Percentiles rank a stretch among this genome's conserved stretches.
Evolutionary conservation across 2,113 vertebrate species (phyloP).

Genomic region (Chrysochloris asiatica): DNA sequence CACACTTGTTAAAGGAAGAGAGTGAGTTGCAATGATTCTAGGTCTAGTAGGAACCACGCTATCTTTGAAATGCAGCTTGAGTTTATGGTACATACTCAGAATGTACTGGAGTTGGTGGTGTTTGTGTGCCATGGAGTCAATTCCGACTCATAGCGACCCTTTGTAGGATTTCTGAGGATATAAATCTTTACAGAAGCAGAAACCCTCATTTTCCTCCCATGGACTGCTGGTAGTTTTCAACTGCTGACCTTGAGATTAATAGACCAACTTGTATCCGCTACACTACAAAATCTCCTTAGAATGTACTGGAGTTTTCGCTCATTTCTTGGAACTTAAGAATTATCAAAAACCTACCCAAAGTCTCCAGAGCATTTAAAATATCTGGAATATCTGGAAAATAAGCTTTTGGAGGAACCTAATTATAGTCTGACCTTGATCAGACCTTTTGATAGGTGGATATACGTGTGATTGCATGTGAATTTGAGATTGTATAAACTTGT

Average conservation of each 20-base stretch:
- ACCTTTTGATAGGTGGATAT: background rate
- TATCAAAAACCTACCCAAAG: accelerated
- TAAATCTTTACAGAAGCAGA: too few species aligned
- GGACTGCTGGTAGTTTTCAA: too few species aligned
- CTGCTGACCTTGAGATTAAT: too few species aligned
- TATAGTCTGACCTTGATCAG: background rate
- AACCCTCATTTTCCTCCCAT: too few species aligned
- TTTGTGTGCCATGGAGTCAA: too few species aligned
- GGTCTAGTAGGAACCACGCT: accelerated
- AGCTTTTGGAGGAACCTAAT: background rate
- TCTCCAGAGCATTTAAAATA: too few species aligned
- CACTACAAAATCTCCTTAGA: too few species aligned
- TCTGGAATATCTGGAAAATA: background rate
- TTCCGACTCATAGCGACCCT: too few species aligned
- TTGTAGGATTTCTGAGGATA: too few species aligned
- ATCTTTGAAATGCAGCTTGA: background rate
- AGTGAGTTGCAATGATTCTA: background rate
- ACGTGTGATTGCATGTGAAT: background rate
- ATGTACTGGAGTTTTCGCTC: background rate
- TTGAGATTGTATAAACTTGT: background rate
- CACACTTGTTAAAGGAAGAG: too few species aligned
- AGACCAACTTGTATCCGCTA: too few species aligned
- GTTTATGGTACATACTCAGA: background rate
- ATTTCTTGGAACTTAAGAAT: background rate
- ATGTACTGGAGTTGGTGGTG: background rate